Evolutionary conservation across 2,888 invertebrate genomes (phyloP).

Genomic region (Tiliacea aurago): DNA sequence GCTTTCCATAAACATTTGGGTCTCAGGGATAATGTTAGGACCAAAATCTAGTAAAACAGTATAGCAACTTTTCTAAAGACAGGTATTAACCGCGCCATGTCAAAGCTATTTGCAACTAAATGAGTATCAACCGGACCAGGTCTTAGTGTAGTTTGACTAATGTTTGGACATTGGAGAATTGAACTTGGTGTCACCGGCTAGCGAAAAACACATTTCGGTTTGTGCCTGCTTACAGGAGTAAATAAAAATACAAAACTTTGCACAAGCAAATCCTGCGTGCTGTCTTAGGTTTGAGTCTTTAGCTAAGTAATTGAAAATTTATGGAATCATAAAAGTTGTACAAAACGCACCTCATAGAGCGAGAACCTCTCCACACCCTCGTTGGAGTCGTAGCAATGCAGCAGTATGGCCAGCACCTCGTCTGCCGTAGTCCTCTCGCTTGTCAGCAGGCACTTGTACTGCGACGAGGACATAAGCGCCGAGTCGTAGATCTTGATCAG

Average conservation of each 20-base stretch:
- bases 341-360: constrained; percentile 93
- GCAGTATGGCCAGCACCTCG: constrained; percentile 95
- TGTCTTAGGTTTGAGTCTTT: not conserved
- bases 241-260: no score
- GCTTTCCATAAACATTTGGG: not conserved
- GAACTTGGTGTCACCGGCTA: no score
- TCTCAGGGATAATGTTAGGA: not conserved
- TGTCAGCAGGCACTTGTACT: constrained; percentile 97
- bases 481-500: constrained; percentile 98
- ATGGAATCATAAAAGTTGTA: not conserved
- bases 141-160: no score
- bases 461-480: constrained; percentile 96
- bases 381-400: constrained; percentile 95
- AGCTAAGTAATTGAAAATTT: no score
- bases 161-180: no score
- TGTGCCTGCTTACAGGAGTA: no score
- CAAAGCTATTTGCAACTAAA: no score
- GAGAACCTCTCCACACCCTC: constrained; percentile 97
- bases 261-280: no score
- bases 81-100: no score
- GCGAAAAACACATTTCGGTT: no score
- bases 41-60: not conserved
- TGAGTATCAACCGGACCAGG: no score
- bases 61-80: no score
- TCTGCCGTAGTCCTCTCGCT: constrained; percentile 97